These are phyloP conservation scores for Atrina japonica DNA, from an alignment of 2,888 invertebrate species.

Conservation along the genomic window DNA sequence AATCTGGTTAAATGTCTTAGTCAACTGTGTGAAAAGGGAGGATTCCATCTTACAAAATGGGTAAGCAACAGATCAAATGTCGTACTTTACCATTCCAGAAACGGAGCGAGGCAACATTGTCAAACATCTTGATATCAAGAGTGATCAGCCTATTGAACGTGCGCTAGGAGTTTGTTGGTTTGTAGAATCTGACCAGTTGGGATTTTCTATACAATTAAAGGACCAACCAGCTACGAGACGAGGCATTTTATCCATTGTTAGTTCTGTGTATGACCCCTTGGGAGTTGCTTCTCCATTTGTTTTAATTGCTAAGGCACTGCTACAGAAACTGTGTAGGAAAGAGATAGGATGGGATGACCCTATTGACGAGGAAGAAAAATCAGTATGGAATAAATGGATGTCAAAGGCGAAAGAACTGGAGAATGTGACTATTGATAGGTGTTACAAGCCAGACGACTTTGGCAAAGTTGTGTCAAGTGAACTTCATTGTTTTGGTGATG, in stretches of 20 bases:
- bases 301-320: background rate
- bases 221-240: conserved; percentile 28
- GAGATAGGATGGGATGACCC: conserved; percentile 8
- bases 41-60: conserved; percentile 30
- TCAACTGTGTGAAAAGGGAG: conserved; percentile 17
- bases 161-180: conserved; percentile 29
- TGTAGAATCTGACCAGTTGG: conserved; percentile 15
- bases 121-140: conserved; percentile 5
- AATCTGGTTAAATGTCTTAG: conserved; percentile 9
- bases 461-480: conserved; percentile 12
- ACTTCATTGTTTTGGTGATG: conserved; percentile 44
- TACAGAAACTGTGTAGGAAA: conserved; percentile 22
- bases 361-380: conserved; percentile 6
- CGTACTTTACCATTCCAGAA: conserved; percentile 14
- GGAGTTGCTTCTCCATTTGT: conserved; percentile 27
- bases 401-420: conserved; percentile 18
- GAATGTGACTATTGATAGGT: conserved; percentile 23
- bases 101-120: conserved; percentile 18
- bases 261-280: conserved; percentile 42
- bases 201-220: conserved; percentile 13
- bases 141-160: conserved; percentile 6
- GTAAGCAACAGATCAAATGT: too few species aligned
- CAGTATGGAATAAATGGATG: background rate
- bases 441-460: conserved; percentile 24
- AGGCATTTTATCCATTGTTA: conserved; percentile 30